A percentile compares a stretch with the other conserved stretches of the same genome.
Conservation (phyloP, 2,113 vertebrate genomes). For the sheep (Ovis aries) region ARS-UI_Ramb_v3.0 NC_056069.1:68194501-68195000, state of each 20-base stretch:
- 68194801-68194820: not conserved
- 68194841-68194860: not conserved
- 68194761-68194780: rapidly evolving
- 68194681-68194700: no score
- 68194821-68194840: not conserved
- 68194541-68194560: no score
- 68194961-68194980: not conserved
- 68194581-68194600: rapidly evolving
- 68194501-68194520: not conserved
- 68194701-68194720: rapidly evolving
- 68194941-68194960: no score
- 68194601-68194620: rapidly evolving
- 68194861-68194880: not conserved
- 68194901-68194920: not conserved
- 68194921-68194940: not conserved
- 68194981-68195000: not conserved
- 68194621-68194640: rapidly evolving
- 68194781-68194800: rapidly evolving
- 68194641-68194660: rapidly evolving
- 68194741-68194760: not conserved
- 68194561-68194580: not conserved
- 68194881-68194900: no score
- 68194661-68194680: not conserved
- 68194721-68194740: rapidly evolving
- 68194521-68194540: rapidly evolving